Evolutionary conservation across 2,113 vertebrate species (phyloP).

Genomic region (Istiophorus platypterus): DNA sequence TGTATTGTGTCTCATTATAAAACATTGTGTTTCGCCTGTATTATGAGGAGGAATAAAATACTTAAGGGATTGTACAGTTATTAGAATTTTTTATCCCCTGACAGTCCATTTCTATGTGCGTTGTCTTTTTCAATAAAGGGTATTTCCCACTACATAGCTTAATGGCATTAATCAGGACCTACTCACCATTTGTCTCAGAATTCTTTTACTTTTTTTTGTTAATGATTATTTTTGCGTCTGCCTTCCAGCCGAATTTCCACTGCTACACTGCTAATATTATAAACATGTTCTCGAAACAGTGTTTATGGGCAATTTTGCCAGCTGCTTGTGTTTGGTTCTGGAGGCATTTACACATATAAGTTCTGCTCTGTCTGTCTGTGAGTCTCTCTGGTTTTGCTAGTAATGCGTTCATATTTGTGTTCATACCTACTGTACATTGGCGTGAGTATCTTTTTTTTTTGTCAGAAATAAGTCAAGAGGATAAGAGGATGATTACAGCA

Average conservation of each 20-base stretch:
- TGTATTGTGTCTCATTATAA: conserved; percentile 62
- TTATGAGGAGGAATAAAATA: conserved; percentile 48
- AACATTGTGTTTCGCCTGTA: conserved; percentile 50
- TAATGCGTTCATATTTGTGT: background rate
- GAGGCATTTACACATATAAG: conserved; percentile 13
- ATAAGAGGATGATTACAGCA: background rate
- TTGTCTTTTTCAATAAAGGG: conserved; percentile 22
- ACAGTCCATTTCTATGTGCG: conserved; percentile 15
- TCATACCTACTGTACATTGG: background rate
- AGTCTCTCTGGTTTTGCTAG: background rate
- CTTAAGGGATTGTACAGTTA: conserved; percentile 53
- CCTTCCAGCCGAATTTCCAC: conserved; percentile 32
- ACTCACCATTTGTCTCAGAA: conserved; percentile 41
- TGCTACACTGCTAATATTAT: conserved; percentile 15
- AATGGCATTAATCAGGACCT: conserved; percentile 37
- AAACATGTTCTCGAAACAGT: conserved; percentile 49
- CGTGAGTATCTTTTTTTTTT: background rate
- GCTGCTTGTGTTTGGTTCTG: conserved; percentile 46
- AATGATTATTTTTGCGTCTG: conserved; percentile 35
- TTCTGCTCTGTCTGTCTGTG: background rate
- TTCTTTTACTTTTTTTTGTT: conserved; percentile 36
- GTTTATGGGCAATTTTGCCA: conserved; percentile 51
- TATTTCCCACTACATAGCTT: conserved; percentile 34
- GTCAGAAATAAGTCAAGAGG: background rate
- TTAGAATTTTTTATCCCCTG: conserved; percentile 52